Percentiles rank a stretch among this genome's conserved stretches.
Conservation (phyloP, 2,888 invertebrate genomes). For the Clivina fossor region DNA sequence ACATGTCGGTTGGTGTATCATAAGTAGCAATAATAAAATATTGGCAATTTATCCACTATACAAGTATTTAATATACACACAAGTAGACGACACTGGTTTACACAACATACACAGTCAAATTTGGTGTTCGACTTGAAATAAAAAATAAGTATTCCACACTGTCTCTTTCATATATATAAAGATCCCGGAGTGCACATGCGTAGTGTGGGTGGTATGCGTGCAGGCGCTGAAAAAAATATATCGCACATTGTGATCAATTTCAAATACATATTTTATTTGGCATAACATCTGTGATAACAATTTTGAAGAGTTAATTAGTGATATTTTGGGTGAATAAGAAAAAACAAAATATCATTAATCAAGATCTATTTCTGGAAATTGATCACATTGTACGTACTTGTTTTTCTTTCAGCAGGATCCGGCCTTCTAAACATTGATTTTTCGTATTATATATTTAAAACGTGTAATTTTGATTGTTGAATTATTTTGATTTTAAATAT, state of each 20-base stretch:
- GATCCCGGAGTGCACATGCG: not conserved
- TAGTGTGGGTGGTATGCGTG: not conserved
- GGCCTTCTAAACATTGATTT: too few relatives aligned
- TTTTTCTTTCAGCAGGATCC: too few relatives aligned
- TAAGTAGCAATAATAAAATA: slow-evolving; percentile 32
- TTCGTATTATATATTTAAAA: too few relatives aligned
- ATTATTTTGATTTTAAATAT: slow-evolving; percentile 6
- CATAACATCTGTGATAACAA: not conserved
- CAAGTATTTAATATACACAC: slow-evolving; percentile 17
- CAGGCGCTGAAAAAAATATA: too few relatives aligned
- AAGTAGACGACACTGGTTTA: slow-evolving; percentile 24
- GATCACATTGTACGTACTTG: too few relatives aligned
- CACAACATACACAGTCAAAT: slow-evolving; percentile 19
- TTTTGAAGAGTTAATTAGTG: not conserved
- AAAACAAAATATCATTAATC: not conserved
- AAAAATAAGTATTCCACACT: too few relatives aligned
- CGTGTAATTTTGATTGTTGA: too few relatives aligned
- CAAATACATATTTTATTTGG: too few relatives aligned
- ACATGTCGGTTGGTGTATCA: slow-evolving; percentile 28
- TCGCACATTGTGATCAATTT: too few relatives aligned
- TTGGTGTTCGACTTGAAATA: slow-evolving; percentile 34
- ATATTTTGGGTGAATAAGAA: not conserved
- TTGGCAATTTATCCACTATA: slow-evolving; percentile 23
- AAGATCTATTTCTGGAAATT: too few relatives aligned
- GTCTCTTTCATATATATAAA: too few relatives aligned